These are phyloP conservation scores for Mesorhabditis sp. DNA, from an alignment of 2,888 invertebrate genomes.

Conservation along the genomic window DNA sequence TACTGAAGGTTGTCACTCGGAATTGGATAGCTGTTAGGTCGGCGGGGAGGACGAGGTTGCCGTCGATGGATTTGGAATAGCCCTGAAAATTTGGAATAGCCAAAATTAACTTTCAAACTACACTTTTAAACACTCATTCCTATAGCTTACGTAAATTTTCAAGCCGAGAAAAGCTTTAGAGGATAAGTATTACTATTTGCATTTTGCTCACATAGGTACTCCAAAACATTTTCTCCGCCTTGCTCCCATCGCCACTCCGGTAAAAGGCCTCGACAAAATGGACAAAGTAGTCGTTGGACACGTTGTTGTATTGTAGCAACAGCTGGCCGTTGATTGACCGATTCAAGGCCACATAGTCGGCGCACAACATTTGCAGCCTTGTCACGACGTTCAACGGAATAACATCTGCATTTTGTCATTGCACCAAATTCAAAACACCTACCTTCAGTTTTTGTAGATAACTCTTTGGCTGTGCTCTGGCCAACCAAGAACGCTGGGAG, in stretches of 20 bases:
- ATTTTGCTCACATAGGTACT: neutral
- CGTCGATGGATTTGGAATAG: neutral
- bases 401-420: neutral
- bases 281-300: conserved; percentile 1
- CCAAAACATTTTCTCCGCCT: conserved; percentile 1
- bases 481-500: conserved; percentile 32
- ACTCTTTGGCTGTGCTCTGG: conserved; percentile 14
- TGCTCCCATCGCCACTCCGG: neutral
- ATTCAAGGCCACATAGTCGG: neutral
- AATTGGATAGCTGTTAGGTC: neutral
- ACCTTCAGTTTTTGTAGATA: neutral
- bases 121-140: neutral
- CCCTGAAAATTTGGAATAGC: neutral
- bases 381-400: neutral
- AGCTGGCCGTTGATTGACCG: conserved; percentile 1
- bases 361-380: neutral
- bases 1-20: neutral
- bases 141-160: neutral
- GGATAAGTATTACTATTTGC: too few relatives aligned
- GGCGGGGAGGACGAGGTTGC: neutral
- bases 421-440: neutral
- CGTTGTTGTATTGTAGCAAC: neutral
- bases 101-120: neutral
- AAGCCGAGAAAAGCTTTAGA: neutral
- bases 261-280: neutral